These are phyloP conservation scores for Drosophila neotestacea DNA, from an alignment of 2,888 invertebrate species.

Conservation along the genomic window DNA sequence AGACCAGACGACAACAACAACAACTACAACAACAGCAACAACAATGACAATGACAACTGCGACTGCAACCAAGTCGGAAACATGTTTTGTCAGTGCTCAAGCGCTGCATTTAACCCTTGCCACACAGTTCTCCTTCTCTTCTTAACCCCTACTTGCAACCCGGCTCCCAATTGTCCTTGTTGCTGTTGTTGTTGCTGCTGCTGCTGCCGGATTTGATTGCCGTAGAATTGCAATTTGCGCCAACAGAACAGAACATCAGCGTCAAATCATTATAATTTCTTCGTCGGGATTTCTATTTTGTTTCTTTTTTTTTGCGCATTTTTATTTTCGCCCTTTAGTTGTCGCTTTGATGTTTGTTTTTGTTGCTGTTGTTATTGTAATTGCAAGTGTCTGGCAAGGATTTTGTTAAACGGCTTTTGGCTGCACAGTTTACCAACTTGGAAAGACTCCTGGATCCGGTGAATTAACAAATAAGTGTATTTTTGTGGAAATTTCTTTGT, in stretches of 20 bases:
- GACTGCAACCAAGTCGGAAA: slow-evolving; percentile 66
- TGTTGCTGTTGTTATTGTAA: slow-evolving; percentile 20
- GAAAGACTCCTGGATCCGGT: not conserved
- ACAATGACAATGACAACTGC: slow-evolving; percentile 35
- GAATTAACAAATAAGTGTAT: slow-evolving; percentile 18
- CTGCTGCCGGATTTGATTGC: slow-evolving; percentile 74
- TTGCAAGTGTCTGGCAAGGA: slow-evolving; percentile 48
- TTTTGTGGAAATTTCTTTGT: not conserved
- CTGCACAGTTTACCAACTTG: slow-evolving; percentile 27
- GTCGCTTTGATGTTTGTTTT: slow-evolving; percentile 39
- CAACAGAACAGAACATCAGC: slow-evolving; percentile 78
- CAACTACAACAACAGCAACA: slow-evolving; percentile 31
- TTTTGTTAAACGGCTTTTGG: slow-evolving; percentile 43
- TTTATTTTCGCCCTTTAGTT: slow-evolving; percentile 11
- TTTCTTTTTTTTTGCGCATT: slow-evolving; percentile 12
- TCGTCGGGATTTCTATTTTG: slow-evolving; percentile 60
- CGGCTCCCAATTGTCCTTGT: slow-evolving; percentile 49
- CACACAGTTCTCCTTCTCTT: slow-evolving; percentile 11
- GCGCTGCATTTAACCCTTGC: slow-evolving; percentile 74
- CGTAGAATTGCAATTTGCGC: slow-evolving; percentile 81
- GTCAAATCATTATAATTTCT: slow-evolving; percentile 81
- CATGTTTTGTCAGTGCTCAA: slow-evolving; percentile 78
- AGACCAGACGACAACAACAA: slow-evolving; percentile 26
- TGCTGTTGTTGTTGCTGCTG: slow-evolving; percentile 43
- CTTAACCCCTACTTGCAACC: slow-evolving; percentile 24